Conservation (phyloP, 2,113 vertebrate species). For the Ochotona curzoniae region DNA sequence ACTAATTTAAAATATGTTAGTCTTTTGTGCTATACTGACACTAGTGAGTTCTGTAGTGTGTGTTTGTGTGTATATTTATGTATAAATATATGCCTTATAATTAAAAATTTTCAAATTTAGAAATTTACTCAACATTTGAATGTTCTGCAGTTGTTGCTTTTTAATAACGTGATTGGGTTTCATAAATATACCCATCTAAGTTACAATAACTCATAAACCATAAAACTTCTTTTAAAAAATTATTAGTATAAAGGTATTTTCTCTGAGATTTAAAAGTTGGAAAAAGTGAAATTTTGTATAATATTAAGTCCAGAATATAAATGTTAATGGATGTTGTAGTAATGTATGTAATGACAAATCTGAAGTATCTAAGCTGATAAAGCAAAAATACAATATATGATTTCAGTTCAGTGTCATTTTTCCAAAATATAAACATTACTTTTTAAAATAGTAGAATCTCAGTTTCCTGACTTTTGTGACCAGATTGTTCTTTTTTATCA, state of each 20-base stretch:
- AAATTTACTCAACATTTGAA: not conserved
- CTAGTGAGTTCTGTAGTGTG: not conserved
- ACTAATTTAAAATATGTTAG: not conserved
- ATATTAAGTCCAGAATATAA: not conserved
- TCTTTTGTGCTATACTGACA: not conserved
- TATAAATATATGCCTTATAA: not conserved
- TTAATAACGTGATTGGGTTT: conserved; percentile 7
- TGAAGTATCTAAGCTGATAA: not conserved
- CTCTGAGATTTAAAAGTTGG: not conserved
- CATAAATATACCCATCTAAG: not conserved
- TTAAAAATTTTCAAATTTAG: conserved; percentile 2
- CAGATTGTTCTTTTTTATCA: not conserved
- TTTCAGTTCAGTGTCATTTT: not conserved
- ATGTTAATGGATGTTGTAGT: not conserved
- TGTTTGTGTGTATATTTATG: not conserved
- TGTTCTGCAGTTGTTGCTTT: not conserved
- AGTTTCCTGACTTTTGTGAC: conserved; percentile 1
- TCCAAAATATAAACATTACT: not conserved
- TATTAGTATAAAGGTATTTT: not conserved
- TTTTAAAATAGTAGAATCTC: not conserved
- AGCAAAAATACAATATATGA: not conserved
- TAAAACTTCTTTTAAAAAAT: not conserved
- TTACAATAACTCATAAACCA: not conserved
- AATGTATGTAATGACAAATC: not conserved
- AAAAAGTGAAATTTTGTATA: not conserved